Evolutionary conservation across 2,113 vertebrate species (phyloP).

Genomic region (Beaufortia kweichowensis): DNA sequence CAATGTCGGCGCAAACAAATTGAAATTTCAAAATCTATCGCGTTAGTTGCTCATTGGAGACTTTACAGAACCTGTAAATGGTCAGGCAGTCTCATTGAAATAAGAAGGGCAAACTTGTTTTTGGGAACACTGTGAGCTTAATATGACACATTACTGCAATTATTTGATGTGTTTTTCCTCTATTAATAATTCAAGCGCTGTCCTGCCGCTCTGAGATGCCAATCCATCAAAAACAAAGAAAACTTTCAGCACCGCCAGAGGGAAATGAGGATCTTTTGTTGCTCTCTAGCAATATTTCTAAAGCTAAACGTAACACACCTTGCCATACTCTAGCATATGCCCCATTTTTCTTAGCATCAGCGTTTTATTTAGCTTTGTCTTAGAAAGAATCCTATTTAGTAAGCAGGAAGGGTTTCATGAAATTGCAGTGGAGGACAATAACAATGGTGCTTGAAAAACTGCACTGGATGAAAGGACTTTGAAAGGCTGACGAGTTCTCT

Average conservation of each 20-base stretch:
- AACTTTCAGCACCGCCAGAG: constrained; percentile 39
- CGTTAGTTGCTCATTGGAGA: constrained; percentile 27
- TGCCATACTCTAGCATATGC: constrained; percentile 31
- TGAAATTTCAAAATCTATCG: constrained; percentile 24
- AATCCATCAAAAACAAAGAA: constrained; percentile 59
- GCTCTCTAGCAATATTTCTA: constrained; percentile 49
- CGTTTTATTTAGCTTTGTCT: constrained; percentile 53
- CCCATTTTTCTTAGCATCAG: constrained; percentile 55
- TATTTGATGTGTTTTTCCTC: constrained; percentile 57
- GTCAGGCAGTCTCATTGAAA: constrained; percentile 40
- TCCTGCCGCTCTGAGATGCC: constrained; percentile 49
- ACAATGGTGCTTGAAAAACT: constrained; percentile 43
- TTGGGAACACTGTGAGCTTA: constrained; percentile 49
- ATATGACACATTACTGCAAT: constrained; percentile 60
- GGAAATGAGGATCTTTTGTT: constrained; percentile 42
- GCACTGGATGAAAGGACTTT: constrained; percentile 51
- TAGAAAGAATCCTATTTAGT: constrained; percentile 50
- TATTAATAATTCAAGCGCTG: constrained; percentile 62
- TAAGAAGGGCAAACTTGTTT: constrained; percentile 43
- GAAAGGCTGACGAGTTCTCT: constrained; percentile 53
- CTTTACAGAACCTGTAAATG: constrained; percentile 23
- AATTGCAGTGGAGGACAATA: constrained; percentile 51
- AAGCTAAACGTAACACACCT: constrained; percentile 43
- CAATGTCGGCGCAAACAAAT: not conserved
- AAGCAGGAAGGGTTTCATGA: constrained; percentile 56